phyloP scores from a whole-genome alignment of 2,797 vertebrate species.

The Pogoniulus pusillus region DNA sequence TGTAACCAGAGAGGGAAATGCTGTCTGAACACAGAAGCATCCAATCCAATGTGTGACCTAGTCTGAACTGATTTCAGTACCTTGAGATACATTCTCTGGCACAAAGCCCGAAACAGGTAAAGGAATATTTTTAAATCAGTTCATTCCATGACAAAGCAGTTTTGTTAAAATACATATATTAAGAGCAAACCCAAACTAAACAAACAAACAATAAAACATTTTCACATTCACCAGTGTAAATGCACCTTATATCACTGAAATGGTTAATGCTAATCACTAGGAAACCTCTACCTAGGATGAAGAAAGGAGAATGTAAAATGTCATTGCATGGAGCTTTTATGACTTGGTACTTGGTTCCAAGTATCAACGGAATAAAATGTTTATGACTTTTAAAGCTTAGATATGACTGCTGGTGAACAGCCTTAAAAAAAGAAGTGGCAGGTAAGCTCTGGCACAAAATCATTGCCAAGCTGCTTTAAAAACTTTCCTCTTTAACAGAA shows the following conservation, averaged over 20 bases:
- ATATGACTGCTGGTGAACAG: neutral
- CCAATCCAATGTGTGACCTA: neutral
- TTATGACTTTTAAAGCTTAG: neutral
- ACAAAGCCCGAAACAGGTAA: neutral
- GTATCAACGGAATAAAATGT: neutral
- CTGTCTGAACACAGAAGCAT: neutral
- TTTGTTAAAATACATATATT: neutral
- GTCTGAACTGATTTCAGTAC: neutral
- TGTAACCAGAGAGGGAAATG: neutral
- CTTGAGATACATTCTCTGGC: neutral
- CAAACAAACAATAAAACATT: neutral
- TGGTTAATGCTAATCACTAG: neutral
- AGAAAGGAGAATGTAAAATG: neutral
- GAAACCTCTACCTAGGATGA: neutral
- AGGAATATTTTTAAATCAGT: neutral
- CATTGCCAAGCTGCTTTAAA: neutral
- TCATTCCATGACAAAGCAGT: neutral
- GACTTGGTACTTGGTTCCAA: neutral
- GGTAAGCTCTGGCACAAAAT: neutral
- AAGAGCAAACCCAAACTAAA: neutral
- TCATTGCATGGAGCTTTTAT: neutral
- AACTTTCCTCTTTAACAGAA: neutral
- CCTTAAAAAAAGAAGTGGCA: neutral
- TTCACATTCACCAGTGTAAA: neutral
- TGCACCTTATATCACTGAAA: neutral